Evolutionary conservation across 2,888 invertebrate species (phyloP).

Genomic region (Apoda limacodes): DNA sequence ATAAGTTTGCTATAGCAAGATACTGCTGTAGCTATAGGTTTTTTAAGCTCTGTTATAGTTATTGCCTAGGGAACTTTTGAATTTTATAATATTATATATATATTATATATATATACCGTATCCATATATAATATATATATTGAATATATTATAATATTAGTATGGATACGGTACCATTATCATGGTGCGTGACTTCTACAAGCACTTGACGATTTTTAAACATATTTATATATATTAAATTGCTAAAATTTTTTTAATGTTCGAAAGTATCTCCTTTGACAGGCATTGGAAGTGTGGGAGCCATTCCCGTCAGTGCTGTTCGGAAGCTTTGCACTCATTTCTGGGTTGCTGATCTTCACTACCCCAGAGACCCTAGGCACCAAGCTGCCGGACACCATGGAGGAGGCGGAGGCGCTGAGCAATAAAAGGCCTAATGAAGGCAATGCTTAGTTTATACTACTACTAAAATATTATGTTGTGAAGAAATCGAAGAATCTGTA

Average conservation of each 20-base stretch:
- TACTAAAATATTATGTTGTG: too few relatives aligned
- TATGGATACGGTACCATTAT: too few relatives aligned
- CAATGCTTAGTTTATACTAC: too few relatives aligned
- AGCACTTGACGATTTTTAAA: too few relatives aligned
- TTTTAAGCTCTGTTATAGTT: too few relatives aligned
- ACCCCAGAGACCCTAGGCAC: conserved; percentile 65
- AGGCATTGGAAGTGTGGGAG: conserved; percentile 37
- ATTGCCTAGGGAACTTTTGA: too few relatives aligned
- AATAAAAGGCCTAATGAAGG: too few relatives aligned
- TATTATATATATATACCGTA: not conserved
- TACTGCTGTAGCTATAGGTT: too few relatives aligned
- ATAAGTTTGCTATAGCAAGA: too few relatives aligned
- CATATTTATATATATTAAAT: too few relatives aligned
- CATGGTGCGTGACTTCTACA: too few relatives aligned
- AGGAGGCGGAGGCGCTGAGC: conserved; percentile 61
- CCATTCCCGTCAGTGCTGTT: conserved; percentile 66
- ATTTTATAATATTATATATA: not conserved
- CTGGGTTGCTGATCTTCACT: conserved; percentile 42
- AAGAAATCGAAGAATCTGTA: too few relatives aligned
- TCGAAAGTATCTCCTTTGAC: conserved; percentile 2
- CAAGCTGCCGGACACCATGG: conserved; percentile 68
- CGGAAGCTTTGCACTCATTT: conserved; percentile 61
- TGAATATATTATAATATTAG: not conserved
- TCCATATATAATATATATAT: not conserved
- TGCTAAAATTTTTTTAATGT: not conserved